These are phyloP conservation scores for Vombatus ursinus DNA, from an alignment of 2,113 vertebrate genomes.

Conservation along the genomic window DNA sequence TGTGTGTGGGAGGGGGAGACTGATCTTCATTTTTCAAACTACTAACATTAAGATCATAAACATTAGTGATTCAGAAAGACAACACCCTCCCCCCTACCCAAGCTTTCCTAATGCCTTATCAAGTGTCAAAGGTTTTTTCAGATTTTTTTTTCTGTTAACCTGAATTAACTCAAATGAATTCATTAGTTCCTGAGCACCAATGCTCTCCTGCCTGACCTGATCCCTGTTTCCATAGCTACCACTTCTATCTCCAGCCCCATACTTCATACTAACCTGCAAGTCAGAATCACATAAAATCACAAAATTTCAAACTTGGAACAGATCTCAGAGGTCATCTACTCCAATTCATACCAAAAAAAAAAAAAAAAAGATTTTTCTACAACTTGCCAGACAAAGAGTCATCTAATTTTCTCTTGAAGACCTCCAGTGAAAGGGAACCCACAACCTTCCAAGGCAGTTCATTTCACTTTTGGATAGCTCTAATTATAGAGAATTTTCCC, in stretches of 20 bases:
- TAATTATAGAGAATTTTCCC: not conserved
- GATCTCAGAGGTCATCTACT: not conserved
- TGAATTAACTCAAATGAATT: not conserved
- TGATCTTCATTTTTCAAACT: not conserved
- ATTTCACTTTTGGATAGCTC: not conserved
- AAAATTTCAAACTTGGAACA: not conserved
- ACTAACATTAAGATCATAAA: not conserved
- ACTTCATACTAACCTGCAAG: not conserved
- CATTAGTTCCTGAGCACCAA: not conserved
- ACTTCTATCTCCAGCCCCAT: not conserved
- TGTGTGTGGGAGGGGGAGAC: too few species aligned
- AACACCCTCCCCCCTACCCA: too few species aligned
- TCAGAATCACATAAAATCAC: not conserved
- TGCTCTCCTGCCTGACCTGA: not conserved
- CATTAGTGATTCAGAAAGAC: not conserved
- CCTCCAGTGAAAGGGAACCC: not conserved
- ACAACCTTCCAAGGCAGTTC: not conserved
- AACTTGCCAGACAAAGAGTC: not conserved
- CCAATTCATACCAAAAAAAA: not conserved
- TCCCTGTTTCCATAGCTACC: not conserved
- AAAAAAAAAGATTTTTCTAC: not conserved
- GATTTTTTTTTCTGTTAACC: not conserved
- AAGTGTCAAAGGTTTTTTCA: too few species aligned
- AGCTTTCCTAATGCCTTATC: not conserved
- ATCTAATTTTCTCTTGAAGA: not conserved